Evolutionary conservation across 2,888 invertebrate species (phyloP).

Genomic region (Nesidiocoris tenuis): DNA sequence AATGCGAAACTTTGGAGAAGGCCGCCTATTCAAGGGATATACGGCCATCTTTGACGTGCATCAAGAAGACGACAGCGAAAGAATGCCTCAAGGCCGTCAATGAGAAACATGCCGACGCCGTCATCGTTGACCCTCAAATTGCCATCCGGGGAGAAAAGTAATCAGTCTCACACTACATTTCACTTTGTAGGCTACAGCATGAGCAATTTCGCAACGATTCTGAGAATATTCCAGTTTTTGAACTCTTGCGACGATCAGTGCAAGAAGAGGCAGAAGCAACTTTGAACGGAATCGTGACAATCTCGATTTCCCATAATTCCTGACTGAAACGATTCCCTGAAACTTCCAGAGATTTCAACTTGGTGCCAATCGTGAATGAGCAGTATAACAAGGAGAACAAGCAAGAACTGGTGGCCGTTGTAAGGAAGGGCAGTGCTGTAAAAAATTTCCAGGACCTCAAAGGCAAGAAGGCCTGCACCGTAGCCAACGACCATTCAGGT

Average conservation of each 20-base stretch:
- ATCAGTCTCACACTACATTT: no score
- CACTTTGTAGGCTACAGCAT: no score
- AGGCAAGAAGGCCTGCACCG: slow-evolving; percentile 63
- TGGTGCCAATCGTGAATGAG: slow-evolving; percentile 66
- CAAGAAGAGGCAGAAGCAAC: no score
- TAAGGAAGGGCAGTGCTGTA: slow-evolving; percentile 62
- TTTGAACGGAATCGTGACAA: no score
- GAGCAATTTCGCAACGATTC: no score
- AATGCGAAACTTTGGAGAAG: slow-evolving; percentile 70
- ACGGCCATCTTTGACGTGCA: slow-evolving; percentile 76
- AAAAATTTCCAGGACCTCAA: slow-evolving; percentile 62
- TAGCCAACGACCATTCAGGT: slow-evolving; percentile 58
- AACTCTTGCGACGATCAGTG: no score
- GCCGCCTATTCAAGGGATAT: slow-evolving; percentile 77
- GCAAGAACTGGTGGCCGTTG: slow-evolving; percentile 65
- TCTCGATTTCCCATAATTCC: no score
- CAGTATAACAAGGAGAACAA: slow-evolving; percentile 62
- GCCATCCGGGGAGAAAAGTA: slow-evolving; percentile 58
- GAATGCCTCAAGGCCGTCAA: slow-evolving; percentile 68
- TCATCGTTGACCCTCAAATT: slow-evolving; percentile 62
- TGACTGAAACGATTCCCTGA: no score
- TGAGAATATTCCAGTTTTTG: neutral
- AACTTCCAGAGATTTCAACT: slow-evolving; percentile 61
- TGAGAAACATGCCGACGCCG: slow-evolving; percentile 69
- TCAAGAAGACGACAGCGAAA: slow-evolving; percentile 63